These are phyloP conservation scores for Peromyscus nudipes DNA, from an alignment of 2,797 vertebrate genomes.

Conservation along the genomic window DNA sequence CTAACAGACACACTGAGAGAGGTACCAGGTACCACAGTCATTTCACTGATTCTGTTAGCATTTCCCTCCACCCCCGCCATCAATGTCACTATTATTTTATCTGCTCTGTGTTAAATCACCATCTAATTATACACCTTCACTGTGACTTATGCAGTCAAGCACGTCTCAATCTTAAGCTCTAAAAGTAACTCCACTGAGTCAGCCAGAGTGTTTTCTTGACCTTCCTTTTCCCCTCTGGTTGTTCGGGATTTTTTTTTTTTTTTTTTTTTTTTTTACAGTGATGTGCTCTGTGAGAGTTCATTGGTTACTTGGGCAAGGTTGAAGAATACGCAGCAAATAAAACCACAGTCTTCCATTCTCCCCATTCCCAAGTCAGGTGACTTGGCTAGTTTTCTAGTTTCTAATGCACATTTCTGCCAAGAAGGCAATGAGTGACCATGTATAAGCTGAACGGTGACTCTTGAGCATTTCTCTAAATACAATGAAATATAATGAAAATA, in stretches of 20 bases:
- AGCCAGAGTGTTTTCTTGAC: conserved; percentile 60
- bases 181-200: conserved; percentile 73
- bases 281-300: not conserved
- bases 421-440: conserved; percentile 10
- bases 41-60: conserved; percentile 80
- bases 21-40: conserved; percentile 78
- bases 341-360: not conserved
- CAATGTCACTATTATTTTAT: conserved; percentile 81
- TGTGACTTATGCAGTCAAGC: conserved; percentile 67
- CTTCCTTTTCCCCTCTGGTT: conserved; percentile 42
- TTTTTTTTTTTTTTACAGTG: not conserved
- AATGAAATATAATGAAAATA: not conserved
- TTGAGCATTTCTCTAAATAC: conserved; percentile 27
- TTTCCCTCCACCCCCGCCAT: conserved; percentile 76
- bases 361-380: not conserved
- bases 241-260: not conserved
- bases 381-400: conserved; percentile 26
- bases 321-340: not conserved
- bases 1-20: conserved; percentile 80
- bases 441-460: not conserved
- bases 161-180: conserved; percentile 70
- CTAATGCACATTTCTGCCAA: not conserved
- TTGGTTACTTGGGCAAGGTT: not conserved
- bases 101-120: conserved; percentile 82
- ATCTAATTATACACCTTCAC: conserved; percentile 85